Base-by-base conservation (phyloP, 1,140 invertebrate species). In the Triops longicaudatus region DNA sequence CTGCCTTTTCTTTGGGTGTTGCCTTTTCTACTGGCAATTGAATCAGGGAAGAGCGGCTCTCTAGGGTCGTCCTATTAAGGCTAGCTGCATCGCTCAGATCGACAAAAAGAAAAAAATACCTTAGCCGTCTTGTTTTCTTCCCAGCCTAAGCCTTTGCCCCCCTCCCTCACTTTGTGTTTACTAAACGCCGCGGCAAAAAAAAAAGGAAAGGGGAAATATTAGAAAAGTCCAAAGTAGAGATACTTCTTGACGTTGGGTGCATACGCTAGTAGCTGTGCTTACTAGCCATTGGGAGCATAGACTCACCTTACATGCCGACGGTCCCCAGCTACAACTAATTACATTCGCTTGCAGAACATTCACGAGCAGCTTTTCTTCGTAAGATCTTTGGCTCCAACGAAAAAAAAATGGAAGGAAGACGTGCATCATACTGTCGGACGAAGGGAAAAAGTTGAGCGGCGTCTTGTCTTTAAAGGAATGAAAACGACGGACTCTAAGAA, bases 61-160 rank as follows among this genome's bases (percentile, higher is more conserved):
- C 50, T 22, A n/a, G 50, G 50, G 50, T 22, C 50, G 50, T 63
- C 50, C 50, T 63, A 63, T 63, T 63, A 63, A 14, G 50, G 50
- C 50, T 22, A n/a, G 50, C 50, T 37, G 50, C 50, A 63, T 63
- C 50, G 50, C 50, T 63, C 50, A 63, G 50, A 63, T 63, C 50
- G 14, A 63, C 50, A 63, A 63, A 9, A 63, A 63, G 50, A 63
- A 63, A 63, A 63, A 22, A 63, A 17, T 17, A 63, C 22, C 14
- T 22, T 17, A 14, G 22, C 50, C 50, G 50, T n/a, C 50, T 63
- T 63, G 3, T 63, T n/a, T 22, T 17, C 17, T 17, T 6, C 6
- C 14, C n/a, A 63, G 50, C 50, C 22, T 63, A 63, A 63, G 17
- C 10, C 50, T 5, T 63, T 63, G 50, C 14, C 17, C n/a, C n/a